Conservation (phyloP, 2,888 invertebrate species). For the Camptogramma bilineatum region DNA sequence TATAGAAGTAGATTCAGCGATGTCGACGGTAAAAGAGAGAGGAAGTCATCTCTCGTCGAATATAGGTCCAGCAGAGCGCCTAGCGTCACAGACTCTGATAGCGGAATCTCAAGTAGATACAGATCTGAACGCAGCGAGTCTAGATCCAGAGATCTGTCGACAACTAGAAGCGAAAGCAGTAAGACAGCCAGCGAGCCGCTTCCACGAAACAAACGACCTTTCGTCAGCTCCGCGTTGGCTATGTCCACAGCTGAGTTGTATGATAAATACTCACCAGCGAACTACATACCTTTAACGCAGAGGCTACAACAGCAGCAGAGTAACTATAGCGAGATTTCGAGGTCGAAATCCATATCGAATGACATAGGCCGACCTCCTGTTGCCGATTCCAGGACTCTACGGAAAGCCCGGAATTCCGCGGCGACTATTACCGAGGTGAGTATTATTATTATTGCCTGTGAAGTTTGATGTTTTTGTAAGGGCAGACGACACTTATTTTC, state of each 20-base stretch:
- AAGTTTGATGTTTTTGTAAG: constrained; percentile 46
- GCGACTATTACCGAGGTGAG: constrained; percentile 74
- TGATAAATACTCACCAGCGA: constrained; percentile 91
- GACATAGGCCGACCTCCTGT: constrained; percentile 84
- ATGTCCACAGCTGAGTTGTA: constrained; percentile 89
- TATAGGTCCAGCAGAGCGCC: constrained; percentile 74
- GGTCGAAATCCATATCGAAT: constrained; percentile 85
- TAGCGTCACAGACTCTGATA: constrained; percentile 79
- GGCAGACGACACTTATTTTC: neutral
- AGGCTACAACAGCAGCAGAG: constrained; percentile 67
- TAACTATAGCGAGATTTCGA: constrained; percentile 71
- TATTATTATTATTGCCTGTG: constrained; percentile 59
- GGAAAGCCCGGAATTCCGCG: constrained; percentile 72
- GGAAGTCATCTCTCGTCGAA: constrained; percentile 73
- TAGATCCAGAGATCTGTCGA: constrained; percentile 81
- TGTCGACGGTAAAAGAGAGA: constrained; percentile 73
- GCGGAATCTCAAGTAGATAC: constrained; percentile 70
- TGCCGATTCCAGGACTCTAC: constrained; percentile 62
- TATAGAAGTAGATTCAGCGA: constrained; percentile 71
- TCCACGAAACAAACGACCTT: constrained; percentile 69
- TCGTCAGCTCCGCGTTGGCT: constrained; percentile 79
- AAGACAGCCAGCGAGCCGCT: constrained; percentile 73
- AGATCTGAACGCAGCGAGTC: constrained; percentile 80
- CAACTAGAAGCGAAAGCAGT: constrained; percentile 83
- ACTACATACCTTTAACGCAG: constrained; percentile 88